These are phyloP conservation scores for Pangasianodon gigas DNA, from an alignment of 2,113 vertebrate genomes.

Conservation along the genomic window DNA sequence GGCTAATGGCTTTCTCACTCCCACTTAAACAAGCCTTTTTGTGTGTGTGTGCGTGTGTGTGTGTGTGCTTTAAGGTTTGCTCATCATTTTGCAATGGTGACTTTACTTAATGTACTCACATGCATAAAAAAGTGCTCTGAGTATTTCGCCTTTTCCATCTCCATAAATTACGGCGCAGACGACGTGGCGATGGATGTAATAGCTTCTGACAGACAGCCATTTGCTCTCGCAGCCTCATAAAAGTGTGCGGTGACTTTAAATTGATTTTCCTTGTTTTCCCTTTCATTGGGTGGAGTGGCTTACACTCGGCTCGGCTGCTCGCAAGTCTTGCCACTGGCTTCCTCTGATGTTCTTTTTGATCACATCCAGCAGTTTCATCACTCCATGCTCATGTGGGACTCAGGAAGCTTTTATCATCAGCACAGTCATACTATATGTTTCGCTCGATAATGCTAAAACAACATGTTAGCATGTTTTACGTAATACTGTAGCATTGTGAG, in stretches of 20 bases:
- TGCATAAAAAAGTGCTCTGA: conserved; percentile 47
- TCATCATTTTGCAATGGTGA: conserved; percentile 56
- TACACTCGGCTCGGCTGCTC: not conserved
- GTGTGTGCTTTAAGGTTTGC: conserved; percentile 43
- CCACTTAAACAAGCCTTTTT: conserved; percentile 51
- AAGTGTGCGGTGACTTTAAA: conserved; percentile 52
- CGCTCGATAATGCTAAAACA: too few species aligned
- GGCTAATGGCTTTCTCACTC: conserved; percentile 51
- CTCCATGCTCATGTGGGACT: not conserved
- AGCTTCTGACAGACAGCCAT: conserved; percentile 52
- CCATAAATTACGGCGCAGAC: conserved; percentile 54
- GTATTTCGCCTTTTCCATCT: conserved; percentile 52
- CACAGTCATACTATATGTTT: too few species aligned
- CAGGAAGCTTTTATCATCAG: not conserved
- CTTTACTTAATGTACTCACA: conserved; percentile 55
- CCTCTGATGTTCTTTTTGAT: conserved; percentile 19
- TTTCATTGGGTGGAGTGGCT: conserved; percentile 8
- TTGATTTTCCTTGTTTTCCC: conserved; percentile 55
- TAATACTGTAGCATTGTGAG: too few species aligned
- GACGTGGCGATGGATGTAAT: conserved; percentile 53
- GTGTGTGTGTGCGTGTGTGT: conserved; percentile 1
- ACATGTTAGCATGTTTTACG: not conserved
- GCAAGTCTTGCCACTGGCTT: not conserved
- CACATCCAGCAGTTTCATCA: not conserved
- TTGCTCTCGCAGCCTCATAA: conserved; percentile 45